A percentile compares a stretch with the other conserved stretches of the same genome.
Evolutionary conservation across 2,888 invertebrate genomes (phyloP).

Genomic region (Pachydiplax longipennis): DNA sequence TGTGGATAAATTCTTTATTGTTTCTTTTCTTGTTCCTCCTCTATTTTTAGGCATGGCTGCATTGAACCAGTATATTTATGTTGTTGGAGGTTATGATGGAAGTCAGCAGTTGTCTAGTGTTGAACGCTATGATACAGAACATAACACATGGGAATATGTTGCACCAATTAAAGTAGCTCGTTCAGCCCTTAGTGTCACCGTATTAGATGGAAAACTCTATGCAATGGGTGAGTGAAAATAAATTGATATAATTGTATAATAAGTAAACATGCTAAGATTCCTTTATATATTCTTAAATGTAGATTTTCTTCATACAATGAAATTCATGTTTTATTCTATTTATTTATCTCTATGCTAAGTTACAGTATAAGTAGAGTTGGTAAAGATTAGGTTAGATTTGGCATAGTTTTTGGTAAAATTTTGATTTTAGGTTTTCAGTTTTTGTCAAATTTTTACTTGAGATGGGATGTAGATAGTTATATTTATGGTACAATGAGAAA

Average conservation of each 20-base stretch:
- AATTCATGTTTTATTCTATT: no score
- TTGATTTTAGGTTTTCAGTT: no score
- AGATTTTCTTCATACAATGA: no score
- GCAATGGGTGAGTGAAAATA: constrained; percentile 74
- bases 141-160: constrained; percentile 79
- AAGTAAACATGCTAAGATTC: background rate
- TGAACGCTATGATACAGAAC: constrained; percentile 87
- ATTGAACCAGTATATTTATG: constrained; percentile 86
- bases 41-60: constrained; percentile 74
- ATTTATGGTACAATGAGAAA: no score
- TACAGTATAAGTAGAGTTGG: no score
- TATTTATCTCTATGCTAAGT: no score
- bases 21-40: constrained; percentile 18
- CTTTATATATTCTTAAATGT: background rate
- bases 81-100: constrained; percentile 95
- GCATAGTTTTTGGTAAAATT: background rate
- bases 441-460: no score
- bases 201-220: constrained; percentile 85
- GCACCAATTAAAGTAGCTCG: constrained; percentile 80
- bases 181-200: constrained; percentile 87
- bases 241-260: background rate
- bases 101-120: constrained; percentile 80
- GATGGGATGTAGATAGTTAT: no score
- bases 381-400: no score
- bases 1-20: no score